These are phyloP conservation scores for Penaeus vannamei DNA, from an alignment of 1,140 invertebrate genomes.

Conservation along the genomic window DNA sequence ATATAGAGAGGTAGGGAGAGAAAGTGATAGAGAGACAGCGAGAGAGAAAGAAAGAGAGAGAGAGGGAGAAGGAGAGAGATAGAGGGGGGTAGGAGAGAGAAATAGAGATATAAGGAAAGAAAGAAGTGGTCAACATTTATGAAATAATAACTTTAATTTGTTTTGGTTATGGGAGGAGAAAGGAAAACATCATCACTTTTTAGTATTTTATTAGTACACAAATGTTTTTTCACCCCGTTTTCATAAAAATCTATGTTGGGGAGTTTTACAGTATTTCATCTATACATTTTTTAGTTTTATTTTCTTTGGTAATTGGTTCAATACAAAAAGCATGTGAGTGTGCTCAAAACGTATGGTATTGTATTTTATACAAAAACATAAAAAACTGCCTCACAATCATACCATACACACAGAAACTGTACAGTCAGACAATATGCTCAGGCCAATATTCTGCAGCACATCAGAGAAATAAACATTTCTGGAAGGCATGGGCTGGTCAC, in stretches of 20 bases:
- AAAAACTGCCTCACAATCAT: slow-evolving; percentile 67
- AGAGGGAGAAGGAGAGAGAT: too few species aligned
- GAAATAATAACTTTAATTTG: too few species aligned
- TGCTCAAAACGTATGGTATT: slow-evolving; percentile 68
- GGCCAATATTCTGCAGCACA: slow-evolving; percentile 49
- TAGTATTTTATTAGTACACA: slow-evolving; percentile 68
- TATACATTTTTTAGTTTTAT: slow-evolving; percentile 68
- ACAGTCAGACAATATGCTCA: slow-evolving; percentile 64
- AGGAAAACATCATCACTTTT: slow-evolving; percentile 26
- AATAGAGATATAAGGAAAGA: too few species aligned
- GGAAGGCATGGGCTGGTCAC: slow-evolving; percentile 7
- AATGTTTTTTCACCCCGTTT: slow-evolving; percentile 68
- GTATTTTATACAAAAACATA: slow-evolving; percentile 68
- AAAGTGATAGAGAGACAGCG: too few species aligned
- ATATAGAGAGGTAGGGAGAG: too few species aligned
- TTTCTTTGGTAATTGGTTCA: slow-evolving; percentile 68
- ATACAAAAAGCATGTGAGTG: slow-evolving; percentile 69
- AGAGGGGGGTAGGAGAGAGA: too few species aligned
- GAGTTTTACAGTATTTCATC: slow-evolving; percentile 68
- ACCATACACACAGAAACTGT: slow-evolving; percentile 66
- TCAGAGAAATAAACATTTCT: slow-evolving; percentile 33
- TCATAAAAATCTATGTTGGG: slow-evolving; percentile 69
- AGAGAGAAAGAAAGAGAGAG: too few species aligned
- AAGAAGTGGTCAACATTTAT: too few species aligned
- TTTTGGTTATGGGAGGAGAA: not conserved